phyloP scores from a whole-genome alignment of 2,888 invertebrate genomes.

The Euphydryas editha region DNA sequence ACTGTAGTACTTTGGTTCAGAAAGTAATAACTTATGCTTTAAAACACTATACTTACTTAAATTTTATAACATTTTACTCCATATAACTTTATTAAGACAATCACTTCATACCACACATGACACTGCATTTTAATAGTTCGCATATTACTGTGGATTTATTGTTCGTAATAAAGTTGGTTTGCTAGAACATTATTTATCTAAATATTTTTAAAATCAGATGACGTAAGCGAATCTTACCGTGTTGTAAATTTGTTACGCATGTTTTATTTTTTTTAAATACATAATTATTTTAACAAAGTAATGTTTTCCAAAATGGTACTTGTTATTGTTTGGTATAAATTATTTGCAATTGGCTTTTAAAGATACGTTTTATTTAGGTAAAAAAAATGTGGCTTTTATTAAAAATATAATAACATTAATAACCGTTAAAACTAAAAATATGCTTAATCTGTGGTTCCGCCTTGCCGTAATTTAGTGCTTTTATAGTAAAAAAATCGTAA shows the following conservation, averaged over 20 bases:
- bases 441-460: constrained; percentile 16
- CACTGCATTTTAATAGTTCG: constrained; percentile 26
- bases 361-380: constrained; percentile 10
- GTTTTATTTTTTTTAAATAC: constrained; percentile 16
- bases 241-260: constrained; percentile 23
- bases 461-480: constrained; percentile 1
- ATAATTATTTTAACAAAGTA: constrained; percentile 13
- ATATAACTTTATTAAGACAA: constrained; percentile 7
- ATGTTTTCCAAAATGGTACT: constrained; percentile 18
- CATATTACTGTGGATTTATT: constrained; percentile 16
- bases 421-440: constrained; percentile 9
- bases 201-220: constrained; percentile 26
- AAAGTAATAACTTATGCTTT: constrained; percentile 16
- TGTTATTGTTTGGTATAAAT: constrained; percentile 44
- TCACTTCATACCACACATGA: constrained; percentile 24
- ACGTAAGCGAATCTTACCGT: constrained; percentile 23
- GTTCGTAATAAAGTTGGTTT: constrained; percentile 6
- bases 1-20: constrained; percentile 12
- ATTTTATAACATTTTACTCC: neutral
- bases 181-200: constrained; percentile 9
- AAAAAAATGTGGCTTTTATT: constrained; percentile 6
- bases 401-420: neutral
- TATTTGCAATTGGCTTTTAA: constrained; percentile 26
- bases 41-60: constrained; percentile 2
- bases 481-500: neutral